Conservation (phyloP, 2,888 invertebrate genomes). For the Epirrhoe alternata region DNA sequence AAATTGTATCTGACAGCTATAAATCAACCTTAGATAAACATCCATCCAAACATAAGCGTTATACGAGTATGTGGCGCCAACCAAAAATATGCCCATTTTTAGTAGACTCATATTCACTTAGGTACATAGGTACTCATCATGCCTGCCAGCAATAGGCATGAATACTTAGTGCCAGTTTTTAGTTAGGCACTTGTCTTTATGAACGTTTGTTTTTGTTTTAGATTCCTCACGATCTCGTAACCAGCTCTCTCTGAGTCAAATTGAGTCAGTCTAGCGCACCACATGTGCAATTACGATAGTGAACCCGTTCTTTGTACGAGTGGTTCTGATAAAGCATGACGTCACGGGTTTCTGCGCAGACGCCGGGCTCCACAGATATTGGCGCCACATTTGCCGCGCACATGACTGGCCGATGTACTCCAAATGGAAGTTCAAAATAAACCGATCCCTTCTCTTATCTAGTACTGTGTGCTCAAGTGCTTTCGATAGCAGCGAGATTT, state of each 20-base stretch:
- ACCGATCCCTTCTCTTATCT: constrained; percentile 69
- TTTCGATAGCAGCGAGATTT: constrained; percentile 51
- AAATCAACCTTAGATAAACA: constrained; percentile 64
- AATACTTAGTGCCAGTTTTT: not conserved
- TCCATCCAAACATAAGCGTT: constrained; percentile 12
- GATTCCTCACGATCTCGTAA: constrained; percentile 49
- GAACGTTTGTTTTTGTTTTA: constrained; percentile 40
- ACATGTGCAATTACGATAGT: constrained; percentile 44
- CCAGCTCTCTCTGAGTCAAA: constrained; percentile 23
- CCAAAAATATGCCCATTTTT: too few relatives aligned
- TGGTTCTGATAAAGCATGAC: constrained; percentile 57
- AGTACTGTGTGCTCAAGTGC: constrained; percentile 60
- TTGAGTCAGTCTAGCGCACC: constrained; percentile 27
- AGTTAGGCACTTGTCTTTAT: not conserved
- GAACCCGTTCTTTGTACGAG: constrained; percentile 50
- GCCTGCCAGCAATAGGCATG: too few relatives aligned
- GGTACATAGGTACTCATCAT: too few relatives aligned
- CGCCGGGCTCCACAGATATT: constrained; percentile 62
- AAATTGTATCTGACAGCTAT: constrained; percentile 76
- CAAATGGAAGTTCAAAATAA: constrained; percentile 68
- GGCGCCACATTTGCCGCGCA: constrained; percentile 80
- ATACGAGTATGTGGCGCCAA: not conserved
- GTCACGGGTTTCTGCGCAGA: constrained; percentile 67
- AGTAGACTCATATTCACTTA: too few relatives aligned
- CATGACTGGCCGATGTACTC: constrained; percentile 66